These are phyloP conservation scores for Chymomyza costata DNA, from an alignment of 1,140 invertebrate species.

Conservation along the genomic window DNA sequence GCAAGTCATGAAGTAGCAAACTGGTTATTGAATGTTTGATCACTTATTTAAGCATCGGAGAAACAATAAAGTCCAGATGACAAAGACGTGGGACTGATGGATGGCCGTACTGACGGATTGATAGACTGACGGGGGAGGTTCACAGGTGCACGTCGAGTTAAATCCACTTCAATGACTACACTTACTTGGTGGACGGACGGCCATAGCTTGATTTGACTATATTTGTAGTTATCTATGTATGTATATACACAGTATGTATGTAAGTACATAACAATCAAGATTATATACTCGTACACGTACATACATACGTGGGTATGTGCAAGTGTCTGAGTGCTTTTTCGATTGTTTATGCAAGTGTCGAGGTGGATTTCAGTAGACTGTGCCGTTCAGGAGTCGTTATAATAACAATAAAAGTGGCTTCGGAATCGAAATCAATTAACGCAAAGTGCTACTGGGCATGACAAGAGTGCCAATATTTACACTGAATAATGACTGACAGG, in stretches of 20 bases:
- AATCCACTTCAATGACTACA: no score
- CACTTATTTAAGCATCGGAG: no score
- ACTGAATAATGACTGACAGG: constrained; percentile 66
- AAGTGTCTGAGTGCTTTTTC: constrained; percentile 13
- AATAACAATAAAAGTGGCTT: constrained; percentile 68
- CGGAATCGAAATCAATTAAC: constrained; percentile 70
- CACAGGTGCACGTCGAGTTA: no score
- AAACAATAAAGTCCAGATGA: no score
- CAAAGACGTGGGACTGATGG: no score
- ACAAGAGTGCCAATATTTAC: constrained; percentile 69
- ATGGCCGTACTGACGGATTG: no score
- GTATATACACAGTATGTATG: not conserved
- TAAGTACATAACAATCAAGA: constrained; percentile 3
- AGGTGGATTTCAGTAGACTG: constrained; percentile 25
- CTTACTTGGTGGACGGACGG: no score
- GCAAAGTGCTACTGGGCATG: constrained; percentile 67
- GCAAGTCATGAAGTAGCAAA: no score
- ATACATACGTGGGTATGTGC: constrained; percentile 6
- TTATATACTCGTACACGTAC: not conserved
- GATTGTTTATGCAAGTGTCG: constrained; percentile 31
- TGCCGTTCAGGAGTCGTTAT: constrained; percentile 34
- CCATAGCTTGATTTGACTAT: constrained; percentile 6
- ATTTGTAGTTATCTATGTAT: not conserved
- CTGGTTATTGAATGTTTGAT: no score
- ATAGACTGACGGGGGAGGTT: no score